Evolutionary conservation across 2,797 vertebrate species (phyloP).

Genomic region (Pelobates cultripes): DNA sequence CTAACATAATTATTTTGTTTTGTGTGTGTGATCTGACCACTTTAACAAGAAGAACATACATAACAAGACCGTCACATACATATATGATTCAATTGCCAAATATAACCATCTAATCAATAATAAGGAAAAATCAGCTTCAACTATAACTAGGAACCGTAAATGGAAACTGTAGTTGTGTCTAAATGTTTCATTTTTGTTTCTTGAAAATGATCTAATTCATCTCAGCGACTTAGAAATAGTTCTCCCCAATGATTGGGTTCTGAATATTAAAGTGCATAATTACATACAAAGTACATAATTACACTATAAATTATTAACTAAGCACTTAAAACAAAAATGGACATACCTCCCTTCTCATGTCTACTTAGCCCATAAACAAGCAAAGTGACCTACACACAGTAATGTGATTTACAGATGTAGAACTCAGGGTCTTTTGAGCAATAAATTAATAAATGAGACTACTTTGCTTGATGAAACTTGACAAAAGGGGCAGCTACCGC

Average conservation of each 20-base stretch:
- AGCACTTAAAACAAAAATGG: background rate
- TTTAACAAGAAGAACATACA: too few relatives aligned
- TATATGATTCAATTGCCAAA: background rate
- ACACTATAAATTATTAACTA: background rate
- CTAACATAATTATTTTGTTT: too few relatives aligned
- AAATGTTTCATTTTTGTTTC: background rate
- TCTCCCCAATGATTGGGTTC: background rate
- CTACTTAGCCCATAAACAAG: background rate
- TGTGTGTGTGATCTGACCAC: too few relatives aligned
- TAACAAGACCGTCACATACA: too few relatives aligned
- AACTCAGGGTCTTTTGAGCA: too few relatives aligned
- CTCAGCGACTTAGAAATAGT: too few relatives aligned
- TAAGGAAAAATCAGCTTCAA: background rate
- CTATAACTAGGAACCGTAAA: background rate
- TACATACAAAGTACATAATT: background rate
- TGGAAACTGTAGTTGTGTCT: background rate
- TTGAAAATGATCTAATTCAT: too few relatives aligned
- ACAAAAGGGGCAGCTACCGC: too few relatives aligned
- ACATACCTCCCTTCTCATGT: background rate
- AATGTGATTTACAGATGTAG: too few relatives aligned
- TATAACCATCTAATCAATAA: background rate
- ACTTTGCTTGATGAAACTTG: too few relatives aligned
- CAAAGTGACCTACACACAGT: background rate
- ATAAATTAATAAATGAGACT: too few relatives aligned
- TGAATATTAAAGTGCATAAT: background rate